Conservation (phyloP, 2,797 vertebrate genomes). For the Acipenser oxyrinchus region DNA sequence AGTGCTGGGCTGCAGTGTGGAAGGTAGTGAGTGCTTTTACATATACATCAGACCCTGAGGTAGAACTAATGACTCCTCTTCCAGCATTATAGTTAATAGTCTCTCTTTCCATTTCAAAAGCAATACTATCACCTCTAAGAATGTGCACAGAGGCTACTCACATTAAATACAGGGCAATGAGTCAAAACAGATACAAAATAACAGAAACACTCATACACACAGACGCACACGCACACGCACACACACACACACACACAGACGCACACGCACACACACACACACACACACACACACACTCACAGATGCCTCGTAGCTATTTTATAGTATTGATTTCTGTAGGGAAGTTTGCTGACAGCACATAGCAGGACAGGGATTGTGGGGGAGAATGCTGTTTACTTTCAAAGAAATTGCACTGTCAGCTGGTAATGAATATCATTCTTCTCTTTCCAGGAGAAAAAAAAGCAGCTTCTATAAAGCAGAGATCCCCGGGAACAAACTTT, state of each 20-base stretch:
- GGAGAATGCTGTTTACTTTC: not conserved
- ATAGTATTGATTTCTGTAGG: not conserved
- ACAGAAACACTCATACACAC: too few relatives aligned
- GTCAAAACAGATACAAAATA: too few relatives aligned
- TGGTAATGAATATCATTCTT: not conserved
- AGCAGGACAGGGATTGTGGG: not conserved
- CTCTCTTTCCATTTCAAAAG: too few relatives aligned
- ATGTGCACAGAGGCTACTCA: too few relatives aligned
- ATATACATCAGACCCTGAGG: too few relatives aligned
- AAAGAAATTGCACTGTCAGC: not conserved
- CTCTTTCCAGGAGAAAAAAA: not conserved
- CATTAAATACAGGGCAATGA: too few relatives aligned
- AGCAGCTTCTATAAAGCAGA: not conserved
- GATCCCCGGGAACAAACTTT: not conserved
- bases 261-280: not conserved
- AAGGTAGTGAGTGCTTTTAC: too few relatives aligned
- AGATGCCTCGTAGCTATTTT: not conserved
- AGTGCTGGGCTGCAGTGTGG: too few relatives aligned
- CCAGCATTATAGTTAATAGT: too few relatives aligned
- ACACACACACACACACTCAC: not conserved
- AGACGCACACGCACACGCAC: not conserved
- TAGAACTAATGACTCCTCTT: too few relatives aligned
- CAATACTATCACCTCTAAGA: too few relatives aligned
- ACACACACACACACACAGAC: too few relatives aligned
- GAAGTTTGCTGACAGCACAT: not conserved